Evolutionary conservation across 2,888 invertebrate genomes (phyloP).

Genomic region (Phyllotreta cruciferae): DNA sequence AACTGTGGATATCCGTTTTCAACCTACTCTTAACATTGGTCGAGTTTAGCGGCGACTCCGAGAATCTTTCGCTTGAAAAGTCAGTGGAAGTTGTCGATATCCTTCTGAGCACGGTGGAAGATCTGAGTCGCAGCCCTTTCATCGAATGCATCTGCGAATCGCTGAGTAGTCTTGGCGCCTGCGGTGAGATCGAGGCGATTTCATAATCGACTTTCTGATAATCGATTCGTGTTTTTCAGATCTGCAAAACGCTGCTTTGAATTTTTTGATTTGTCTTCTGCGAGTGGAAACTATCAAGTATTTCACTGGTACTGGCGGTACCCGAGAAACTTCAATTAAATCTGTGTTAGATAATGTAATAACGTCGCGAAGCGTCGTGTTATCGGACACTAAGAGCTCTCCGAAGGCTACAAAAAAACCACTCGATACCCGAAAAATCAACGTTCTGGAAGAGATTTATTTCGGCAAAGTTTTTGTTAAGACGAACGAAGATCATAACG

Average conservation of each 20-base stretch:
- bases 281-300: conserved; percentile 42
- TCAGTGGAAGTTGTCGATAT: conserved; percentile 44
- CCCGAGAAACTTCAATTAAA: conserved; percentile 41
- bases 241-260: conserved; percentile 50
- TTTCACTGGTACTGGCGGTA: conserved; percentile 17
- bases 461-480: conserved; percentile 44
- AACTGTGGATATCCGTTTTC: conserved; percentile 62
- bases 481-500: conserved; percentile 15
- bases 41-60: conserved; percentile 37
- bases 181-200: conserved; percentile 43
- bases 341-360: conserved; percentile 50
- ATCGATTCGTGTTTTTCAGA: conserved; percentile 40
- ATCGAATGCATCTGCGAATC: conserved; percentile 56
- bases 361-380: conserved; percentile 45
- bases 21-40: conserved; percentile 59
- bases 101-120: conserved; percentile 44
- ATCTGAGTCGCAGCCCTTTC: conserved; percentile 49
- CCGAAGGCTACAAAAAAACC: conserved; percentile 19
- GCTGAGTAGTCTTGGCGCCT: conserved; percentile 49
- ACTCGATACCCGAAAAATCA: conserved; percentile 36
- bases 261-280: conserved; percentile 46
- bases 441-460: conserved; percentile 49
- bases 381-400: conserved; percentile 29
- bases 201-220: too few relatives aligned
- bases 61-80: conserved; percentile 33